A percentile compares a stretch with the other conserved stretches of the same genome.
Conservation (phyloP, 1,140 invertebrate genomes). For the Drosophila oshimai region DNA sequence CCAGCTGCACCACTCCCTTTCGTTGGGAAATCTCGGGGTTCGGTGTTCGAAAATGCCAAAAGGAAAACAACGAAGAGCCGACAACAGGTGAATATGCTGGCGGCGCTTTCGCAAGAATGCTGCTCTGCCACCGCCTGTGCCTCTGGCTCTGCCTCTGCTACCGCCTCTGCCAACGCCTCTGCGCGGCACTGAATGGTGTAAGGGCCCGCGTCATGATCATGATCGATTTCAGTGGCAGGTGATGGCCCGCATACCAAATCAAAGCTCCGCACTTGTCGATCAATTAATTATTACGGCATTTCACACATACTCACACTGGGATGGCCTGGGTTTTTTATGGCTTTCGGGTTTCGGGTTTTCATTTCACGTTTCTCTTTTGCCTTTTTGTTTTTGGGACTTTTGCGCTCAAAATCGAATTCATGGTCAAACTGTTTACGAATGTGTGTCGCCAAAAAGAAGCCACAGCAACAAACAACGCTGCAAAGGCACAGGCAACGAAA, state of each 20-base stretch:
- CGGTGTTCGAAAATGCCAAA: not conserved
- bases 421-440: slow-evolving; percentile 69
- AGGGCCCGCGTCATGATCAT: slow-evolving; percentile 57
- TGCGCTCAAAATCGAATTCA: slow-evolving; percentile 78
- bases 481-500: too few species aligned
- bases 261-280: slow-evolving; percentile 76
- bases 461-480: slow-evolving; percentile 5
- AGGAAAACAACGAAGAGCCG: slow-evolving; percentile 2
- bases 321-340: slow-evolving; percentile 55
- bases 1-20: slow-evolving; percentile 11
- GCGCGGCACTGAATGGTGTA: slow-evolving; percentile 39
- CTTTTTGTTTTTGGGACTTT: slow-evolving; percentile 61
- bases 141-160: not conserved
- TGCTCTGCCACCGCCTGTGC: not conserved
- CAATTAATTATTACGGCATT: slow-evolving; percentile 79
- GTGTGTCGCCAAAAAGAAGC: slow-evolving; percentile 70
- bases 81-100: slow-evolving; percentile 58
- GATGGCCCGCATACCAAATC: slow-evolving; percentile 63
- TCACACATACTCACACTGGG: slow-evolving; percentile 40
- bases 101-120: slow-evolving; percentile 51
- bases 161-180: not conserved
- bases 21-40: slow-evolving; percentile 18
- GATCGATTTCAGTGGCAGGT: slow-evolving; percentile 67
- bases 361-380: slow-evolving; percentile 61
- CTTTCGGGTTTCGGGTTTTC: slow-evolving; percentile 55